Evolutionary conservation across 2,888 invertebrate species (phyloP).

Genomic region (Cephus pygmeus): DNA sequence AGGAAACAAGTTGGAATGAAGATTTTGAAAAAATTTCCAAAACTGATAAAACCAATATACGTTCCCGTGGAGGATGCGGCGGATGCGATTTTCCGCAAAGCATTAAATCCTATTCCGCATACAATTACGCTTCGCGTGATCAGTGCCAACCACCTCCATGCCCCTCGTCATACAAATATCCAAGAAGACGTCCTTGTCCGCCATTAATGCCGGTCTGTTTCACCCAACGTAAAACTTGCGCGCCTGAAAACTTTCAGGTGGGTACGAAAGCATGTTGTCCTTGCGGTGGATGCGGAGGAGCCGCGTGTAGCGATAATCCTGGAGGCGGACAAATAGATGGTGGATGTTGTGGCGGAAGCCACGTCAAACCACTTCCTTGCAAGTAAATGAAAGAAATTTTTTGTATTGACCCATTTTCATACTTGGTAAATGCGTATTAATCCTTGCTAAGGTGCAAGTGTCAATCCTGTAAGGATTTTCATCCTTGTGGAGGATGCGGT

Average conservation of each 20-base stretch:
- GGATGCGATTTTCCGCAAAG: background rate
- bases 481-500: conserved; percentile 35
- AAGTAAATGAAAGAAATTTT: conserved; percentile 11
- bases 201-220: too few species aligned
- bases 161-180: too few species aligned
- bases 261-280: conserved; percentile 30
- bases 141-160: too few species aligned
- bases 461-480: conserved; percentile 31
- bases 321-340: conserved; percentile 13
- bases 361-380: conserved; percentile 29
- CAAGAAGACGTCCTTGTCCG: too few species aligned
- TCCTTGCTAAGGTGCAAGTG: conserved; percentile 33
- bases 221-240: background rate
- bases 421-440: background rate
- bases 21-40: too few species aligned
- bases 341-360: conserved; percentile 32
- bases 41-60: too few species aligned
- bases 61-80: background rate
- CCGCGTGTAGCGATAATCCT: conserved; percentile 30
- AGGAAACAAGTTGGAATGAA: too few species aligned
- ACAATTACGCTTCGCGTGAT: background rate
- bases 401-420: background rate
- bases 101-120: background rate
- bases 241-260: conserved; percentile 8
- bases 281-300: conserved; percentile 37